phyloP scores from a whole-genome alignment of 2,797 vertebrate species.

The Leucoraja ocellata region DNA sequence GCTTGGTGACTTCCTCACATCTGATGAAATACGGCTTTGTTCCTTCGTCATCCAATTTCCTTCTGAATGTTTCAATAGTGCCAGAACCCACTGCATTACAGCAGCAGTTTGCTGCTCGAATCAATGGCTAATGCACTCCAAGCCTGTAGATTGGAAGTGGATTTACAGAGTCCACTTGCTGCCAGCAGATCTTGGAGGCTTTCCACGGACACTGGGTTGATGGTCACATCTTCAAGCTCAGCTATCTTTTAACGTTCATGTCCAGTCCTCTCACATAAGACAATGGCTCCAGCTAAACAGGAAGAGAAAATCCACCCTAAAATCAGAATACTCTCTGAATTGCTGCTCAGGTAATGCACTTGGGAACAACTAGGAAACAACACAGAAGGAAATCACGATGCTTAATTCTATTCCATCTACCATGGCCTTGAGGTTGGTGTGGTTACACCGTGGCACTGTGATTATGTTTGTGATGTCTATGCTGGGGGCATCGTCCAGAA shows the following conservation, averaged over 20 bases:
- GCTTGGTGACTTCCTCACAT: not conserved
- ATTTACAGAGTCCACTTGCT: no score
- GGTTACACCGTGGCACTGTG: no score
- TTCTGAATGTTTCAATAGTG: not conserved
- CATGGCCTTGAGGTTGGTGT: no score
- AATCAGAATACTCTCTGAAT: not conserved
- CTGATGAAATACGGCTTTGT: not conserved
- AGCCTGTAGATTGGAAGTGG: not conserved
- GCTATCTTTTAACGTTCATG: not conserved
- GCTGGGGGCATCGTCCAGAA: not conserved
- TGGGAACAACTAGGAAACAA: not conserved
- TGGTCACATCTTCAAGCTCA: not conserved
- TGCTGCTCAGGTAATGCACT: not conserved
- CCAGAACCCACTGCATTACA: not conserved
- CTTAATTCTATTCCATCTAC: no score
- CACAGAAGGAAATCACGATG: no score
- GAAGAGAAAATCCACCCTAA: not conserved
- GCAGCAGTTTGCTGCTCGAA: not conserved
- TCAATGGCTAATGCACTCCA: not conserved
- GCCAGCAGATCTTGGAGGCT: not conserved
- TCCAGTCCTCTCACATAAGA: not conserved
- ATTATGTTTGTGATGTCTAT: no score
- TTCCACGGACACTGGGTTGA: not conserved
- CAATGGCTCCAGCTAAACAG: not conserved
- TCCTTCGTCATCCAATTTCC: not conserved